Conservation (phyloP, 2,888 invertebrate species). For the Rhodophaea formosa region DNA sequence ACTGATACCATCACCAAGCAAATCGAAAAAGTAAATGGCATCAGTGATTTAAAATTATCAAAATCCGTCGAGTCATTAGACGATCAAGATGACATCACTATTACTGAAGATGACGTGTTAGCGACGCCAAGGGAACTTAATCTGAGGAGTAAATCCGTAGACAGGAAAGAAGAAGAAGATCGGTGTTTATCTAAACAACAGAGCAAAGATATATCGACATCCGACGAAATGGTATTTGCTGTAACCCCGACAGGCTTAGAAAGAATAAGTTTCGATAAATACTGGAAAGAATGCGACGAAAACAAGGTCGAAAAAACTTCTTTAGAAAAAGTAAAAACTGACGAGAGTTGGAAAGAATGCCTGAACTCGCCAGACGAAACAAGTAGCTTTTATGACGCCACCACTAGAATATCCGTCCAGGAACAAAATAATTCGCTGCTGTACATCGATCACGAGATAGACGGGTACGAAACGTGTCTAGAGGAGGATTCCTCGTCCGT, state of each 20-base stretch:
- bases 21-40: conserved; percentile 52
- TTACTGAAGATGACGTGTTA: conserved; percentile 72
- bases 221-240: conserved; percentile 79
- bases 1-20: conserved; percentile 34
- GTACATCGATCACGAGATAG: conserved; percentile 76
- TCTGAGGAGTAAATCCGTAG: conserved; percentile 57
- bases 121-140: conserved; percentile 60
- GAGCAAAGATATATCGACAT: conserved; percentile 76
- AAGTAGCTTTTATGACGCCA: conserved; percentile 53
- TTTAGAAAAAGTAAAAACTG: conserved; percentile 60
- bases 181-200: conserved; percentile 68
- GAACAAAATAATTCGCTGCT: conserved; percentile 65
- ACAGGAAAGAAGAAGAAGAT: conserved; percentile 47
- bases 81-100: conserved; percentile 73
- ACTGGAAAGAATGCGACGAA: conserved; percentile 66
- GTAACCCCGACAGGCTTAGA: conserved; percentile 77
- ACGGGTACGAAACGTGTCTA: conserved; percentile 83
- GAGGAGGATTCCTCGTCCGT: conserved; percentile 79
- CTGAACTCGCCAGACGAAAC: conserved; percentile 61
- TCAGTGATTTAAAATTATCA: conserved; percentile 53
- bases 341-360: conserved; percentile 73
- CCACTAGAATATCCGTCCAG: conserved; percentile 62
- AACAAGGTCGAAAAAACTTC: conserved; percentile 40
- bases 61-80: conserved; percentile 73
- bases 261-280: conserved; percentile 75